These are phyloP conservation scores for Poeciliopsis turneri DNA, from an alignment of 2,797 vertebrate species.

Conservation along the genomic window DNA sequence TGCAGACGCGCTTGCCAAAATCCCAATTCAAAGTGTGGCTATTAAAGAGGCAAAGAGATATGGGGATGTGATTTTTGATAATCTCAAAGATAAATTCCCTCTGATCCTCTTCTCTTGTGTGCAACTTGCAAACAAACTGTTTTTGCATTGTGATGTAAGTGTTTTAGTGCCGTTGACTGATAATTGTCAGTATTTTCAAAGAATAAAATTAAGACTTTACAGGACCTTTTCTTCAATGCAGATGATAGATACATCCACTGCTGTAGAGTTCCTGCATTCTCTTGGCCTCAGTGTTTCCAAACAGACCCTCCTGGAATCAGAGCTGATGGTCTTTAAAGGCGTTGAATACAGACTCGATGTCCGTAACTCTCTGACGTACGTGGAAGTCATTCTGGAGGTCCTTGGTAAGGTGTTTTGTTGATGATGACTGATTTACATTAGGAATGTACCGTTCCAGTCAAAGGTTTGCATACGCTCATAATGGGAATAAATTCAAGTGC, in stretches of 20 bases:
- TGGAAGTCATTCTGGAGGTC: slow-evolving; percentile 92
- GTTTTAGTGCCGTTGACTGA: neutral
- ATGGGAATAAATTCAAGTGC: neutral
- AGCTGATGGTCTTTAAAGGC: slow-evolving; percentile 88
- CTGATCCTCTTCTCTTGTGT: slow-evolving; percentile 87
- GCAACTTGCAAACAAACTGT: slow-evolving; percentile 94
- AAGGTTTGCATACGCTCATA: neutral
- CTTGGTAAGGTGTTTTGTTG: slow-evolving; percentile 81
- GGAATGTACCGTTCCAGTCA: neutral
- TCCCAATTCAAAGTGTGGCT: slow-evolving; percentile 21
- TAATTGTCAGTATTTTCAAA: neutral
- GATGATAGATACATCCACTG: slow-evolving; percentile 83
- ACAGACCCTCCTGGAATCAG: slow-evolving; percentile 85
- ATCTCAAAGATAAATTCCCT: slow-evolving; percentile 78
- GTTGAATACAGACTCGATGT: slow-evolving; percentile 86
- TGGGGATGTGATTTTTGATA: slow-evolving; percentile 74
- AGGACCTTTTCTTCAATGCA: slow-evolving; percentile 49
- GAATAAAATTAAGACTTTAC: neutral
- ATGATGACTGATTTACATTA: neutral
- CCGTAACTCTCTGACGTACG: slow-evolving; percentile 85
- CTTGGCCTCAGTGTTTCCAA: slow-evolving; percentile 82
- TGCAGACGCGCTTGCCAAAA: slow-evolving; percentile 66
- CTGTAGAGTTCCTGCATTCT: slow-evolving; percentile 84
- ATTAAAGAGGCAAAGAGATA: slow-evolving; percentile 35
- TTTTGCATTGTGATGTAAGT: slow-evolving; percentile 85